Evolutionary conservation across 2,797 vertebrate species (phyloP), one percentile per base, ranked within the genome.

Genomic region (Brotogeris chrysoptera): DNA sequence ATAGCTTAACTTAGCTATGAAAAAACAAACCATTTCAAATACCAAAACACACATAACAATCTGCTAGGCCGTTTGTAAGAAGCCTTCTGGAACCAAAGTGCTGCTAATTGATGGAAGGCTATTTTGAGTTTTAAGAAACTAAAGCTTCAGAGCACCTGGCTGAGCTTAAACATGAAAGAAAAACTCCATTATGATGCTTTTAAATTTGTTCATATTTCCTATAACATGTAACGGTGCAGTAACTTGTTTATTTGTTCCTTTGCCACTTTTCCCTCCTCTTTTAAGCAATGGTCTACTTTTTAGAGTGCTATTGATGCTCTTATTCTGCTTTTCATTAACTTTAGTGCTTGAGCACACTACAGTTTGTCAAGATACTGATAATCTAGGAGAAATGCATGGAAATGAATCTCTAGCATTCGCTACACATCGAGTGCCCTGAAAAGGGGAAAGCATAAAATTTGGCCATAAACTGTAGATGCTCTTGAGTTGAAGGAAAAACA

Each of bases 191-290:
- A 77, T 25, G 50, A 52, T 79, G 83, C 39, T 94, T 88, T 95
- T 83, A 94, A 88, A 46, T 80, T 74, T 44, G 46, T 66, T 50
- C 5, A 3, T 78, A 20, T 91, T 92, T 95, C 39, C 0, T 16
- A 16, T 64, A 23, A 7, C 55, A 64, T 64, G 84, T 90, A 74
- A 50, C 39, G 81, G 34, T 38, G 85, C 11, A 32, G 25, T 66
- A 82, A 95, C 59, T 81, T 59, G 20, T 74, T 93, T 85, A 57
- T 71, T 95, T 87, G 49, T 59, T 91, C 61, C 44, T 78, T 92
- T 89, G 36, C 41, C 90, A 77, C 11, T 46, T 77, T 71, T 81
- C 8, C 14, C 39, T 8, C 9, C 30, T 57, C 80, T 88, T 93
- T 82, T 69, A 53, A 88, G 68, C 43, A 87, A 38, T 5, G 10